These are phyloP conservation scores for Corythoichthys haematopterus DNA, from an alignment of 2,113 vertebrate genomes.

Conservation along the genomic window DNA sequence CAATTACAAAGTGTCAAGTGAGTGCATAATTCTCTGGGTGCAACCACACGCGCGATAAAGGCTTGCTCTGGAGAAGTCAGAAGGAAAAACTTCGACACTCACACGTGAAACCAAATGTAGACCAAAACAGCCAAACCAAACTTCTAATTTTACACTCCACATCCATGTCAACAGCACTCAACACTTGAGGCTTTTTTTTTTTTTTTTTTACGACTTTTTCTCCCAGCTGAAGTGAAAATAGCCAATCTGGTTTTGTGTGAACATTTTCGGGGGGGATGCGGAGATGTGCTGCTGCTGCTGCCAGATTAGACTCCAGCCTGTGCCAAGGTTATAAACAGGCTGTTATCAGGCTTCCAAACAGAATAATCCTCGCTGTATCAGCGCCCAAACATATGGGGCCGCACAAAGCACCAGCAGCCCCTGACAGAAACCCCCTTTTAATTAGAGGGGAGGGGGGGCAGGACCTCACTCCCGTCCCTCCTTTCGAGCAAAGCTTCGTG, in stretches of 20 bases:
- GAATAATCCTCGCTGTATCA: constrained; percentile 98
- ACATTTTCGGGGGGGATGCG: constrained; percentile 55
- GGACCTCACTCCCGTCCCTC: constrained; percentile 48
- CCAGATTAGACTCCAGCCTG: constrained; percentile 93
- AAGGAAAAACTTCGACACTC: not conserved
- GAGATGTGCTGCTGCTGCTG: constrained; percentile 90
- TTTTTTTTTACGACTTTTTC: constrained; percentile 44
- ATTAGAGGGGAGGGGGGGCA: constrained; percentile 84
- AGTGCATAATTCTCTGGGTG: constrained; percentile 16
- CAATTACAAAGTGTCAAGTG: constrained; percentile 31
- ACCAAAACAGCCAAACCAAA: constrained; percentile 28
- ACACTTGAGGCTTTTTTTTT: constrained; percentile 10
- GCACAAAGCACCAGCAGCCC: constrained; percentile 90
- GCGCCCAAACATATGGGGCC: constrained; percentile 96
- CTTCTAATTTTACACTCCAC: constrained; percentile 26
- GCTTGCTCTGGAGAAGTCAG: constrained; percentile 15
- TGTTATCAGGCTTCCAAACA: constrained; percentile 96
- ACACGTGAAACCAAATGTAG: not conserved
- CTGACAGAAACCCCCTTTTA: constrained; percentile 97
- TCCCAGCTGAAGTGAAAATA: constrained; percentile 40
- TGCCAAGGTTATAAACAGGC: constrained; percentile 98
- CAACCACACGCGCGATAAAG: constrained; percentile 18
- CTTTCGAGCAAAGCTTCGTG: constrained; percentile 8
- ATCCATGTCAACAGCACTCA: constrained; percentile 22
- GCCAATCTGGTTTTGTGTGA: constrained; percentile 52